Percentiles rank a stretch among this genome's conserved stretches.
phyloP scores from a whole-genome alignment of 2,113 vertebrate genomes.

The Laterallus jamaicensis region DNA sequence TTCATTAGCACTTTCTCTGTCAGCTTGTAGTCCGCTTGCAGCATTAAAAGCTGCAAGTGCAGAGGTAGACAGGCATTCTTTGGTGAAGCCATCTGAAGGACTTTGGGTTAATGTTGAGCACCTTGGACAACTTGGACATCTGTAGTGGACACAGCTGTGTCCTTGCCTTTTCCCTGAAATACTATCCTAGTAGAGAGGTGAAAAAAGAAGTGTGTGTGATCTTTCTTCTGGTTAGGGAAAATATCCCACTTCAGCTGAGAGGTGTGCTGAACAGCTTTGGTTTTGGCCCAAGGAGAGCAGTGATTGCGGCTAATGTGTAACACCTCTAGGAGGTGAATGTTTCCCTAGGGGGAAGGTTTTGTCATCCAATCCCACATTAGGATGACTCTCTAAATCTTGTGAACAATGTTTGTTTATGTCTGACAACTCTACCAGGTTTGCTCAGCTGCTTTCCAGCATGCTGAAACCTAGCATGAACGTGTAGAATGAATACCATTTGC shows the following conservation, averaged over 20 bases:
- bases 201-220: background rate
- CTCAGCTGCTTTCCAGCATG: conserved; percentile 39
- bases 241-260: background rate
- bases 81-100: background rate
- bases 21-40: background rate
- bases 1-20: background rate
- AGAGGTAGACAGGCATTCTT: background rate
- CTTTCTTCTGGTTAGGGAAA: background rate
- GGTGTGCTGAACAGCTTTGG: background rate
- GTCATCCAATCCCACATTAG: background rate
- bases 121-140: background rate
- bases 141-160: background rate
- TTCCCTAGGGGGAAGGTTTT: background rate
- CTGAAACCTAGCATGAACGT: conserved; percentile 7
- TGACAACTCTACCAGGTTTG: conserved; percentile 4
- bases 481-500: background rate
- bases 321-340: background rate
- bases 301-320: background rate
- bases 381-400: background rate
- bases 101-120: background rate
- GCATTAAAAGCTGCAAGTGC: background rate
- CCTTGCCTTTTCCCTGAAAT: background rate
- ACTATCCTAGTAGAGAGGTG: background rate
- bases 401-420: background rate
- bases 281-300: background rate